Evolutionary conservation across 2,797 vertebrate genomes (phyloP).

Genomic region (Florisuga fusca): DNA sequence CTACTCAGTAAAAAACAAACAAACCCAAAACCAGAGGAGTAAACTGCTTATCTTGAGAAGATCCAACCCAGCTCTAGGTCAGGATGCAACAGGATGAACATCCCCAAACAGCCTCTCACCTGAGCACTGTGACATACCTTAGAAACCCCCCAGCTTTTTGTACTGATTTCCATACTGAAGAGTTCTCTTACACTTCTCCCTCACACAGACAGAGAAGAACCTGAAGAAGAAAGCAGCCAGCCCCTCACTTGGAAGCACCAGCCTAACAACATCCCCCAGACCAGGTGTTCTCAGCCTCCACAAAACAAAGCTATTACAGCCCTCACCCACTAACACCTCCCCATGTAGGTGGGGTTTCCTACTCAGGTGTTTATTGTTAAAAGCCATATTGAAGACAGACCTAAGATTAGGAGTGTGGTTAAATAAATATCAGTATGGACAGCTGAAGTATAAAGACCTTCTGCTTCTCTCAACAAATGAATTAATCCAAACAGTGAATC

Average conservation of each 20-base stretch:
- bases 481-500: fast-evolving
- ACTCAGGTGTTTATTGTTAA: not conserved
- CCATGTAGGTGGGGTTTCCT: not conserved
- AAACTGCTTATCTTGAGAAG: not conserved
- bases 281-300: not conserved
- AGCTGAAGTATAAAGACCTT: fast-evolving
- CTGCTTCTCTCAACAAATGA: not conserved
- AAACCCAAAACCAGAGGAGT: not conserved
- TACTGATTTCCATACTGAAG: not conserved
- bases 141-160: not conserved
- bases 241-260: not conserved
- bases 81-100: not conserved
- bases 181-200: not conserved
- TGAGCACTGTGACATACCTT: not conserved
- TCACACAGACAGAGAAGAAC: not conserved
- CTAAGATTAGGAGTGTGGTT: not conserved
- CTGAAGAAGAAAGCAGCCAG: not conserved
- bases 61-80: not conserved
- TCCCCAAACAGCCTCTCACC: not conserved
- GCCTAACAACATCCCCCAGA: not conserved
- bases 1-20: not conserved
- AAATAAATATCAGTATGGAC: fast-evolving
- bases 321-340: not conserved
- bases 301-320: not conserved
- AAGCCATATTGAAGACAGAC: not conserved